Percentiles rank a stretch among this genome's conserved stretches.
These are phyloP conservation scores for Hyphantria cunea DNA, from an alignment of 1,140 invertebrate species.

Conservation along the genomic window DNA sequence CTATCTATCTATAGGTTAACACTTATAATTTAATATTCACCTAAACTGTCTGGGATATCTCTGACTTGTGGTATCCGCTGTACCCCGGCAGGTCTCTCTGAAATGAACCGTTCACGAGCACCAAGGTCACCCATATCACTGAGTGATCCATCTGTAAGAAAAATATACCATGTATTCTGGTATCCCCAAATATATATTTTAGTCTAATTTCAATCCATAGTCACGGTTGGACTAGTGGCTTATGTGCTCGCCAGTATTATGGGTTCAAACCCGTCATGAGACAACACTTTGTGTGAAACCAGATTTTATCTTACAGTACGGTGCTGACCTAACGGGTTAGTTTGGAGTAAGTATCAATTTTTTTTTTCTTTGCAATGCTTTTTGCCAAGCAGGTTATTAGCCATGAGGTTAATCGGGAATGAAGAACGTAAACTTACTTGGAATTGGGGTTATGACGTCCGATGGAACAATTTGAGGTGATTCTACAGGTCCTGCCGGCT, in stretches of 20 bases:
- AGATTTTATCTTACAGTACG: too few species aligned
- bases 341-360: too few species aligned
- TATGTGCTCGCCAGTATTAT: too few species aligned
- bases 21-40: too few species aligned
- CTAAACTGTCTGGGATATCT: slow-evolving; percentile 69
- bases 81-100: slow-evolving; percentile 49
- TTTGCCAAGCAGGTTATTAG: too few species aligned
- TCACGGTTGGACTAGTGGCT: neutral
- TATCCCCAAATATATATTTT: neutral
- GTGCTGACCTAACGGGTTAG: too few species aligned
- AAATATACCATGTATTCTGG: slow-evolving; percentile 1
- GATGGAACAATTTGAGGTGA: slow-evolving; percentile 74
- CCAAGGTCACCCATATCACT: slow-evolving; percentile 28
- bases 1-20: too few species aligned
- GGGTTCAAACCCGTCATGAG: too few species aligned
- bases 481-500: slow-evolving; percentile 64
- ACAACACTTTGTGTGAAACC: too few species aligned
- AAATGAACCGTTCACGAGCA: slow-evolving; percentile 47
- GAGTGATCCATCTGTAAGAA: slow-evolving; percentile 43
- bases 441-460: slow-evolving; percentile 46
- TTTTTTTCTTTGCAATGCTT: too few species aligned
- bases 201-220: neutral
- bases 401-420: too few species aligned
- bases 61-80: slow-evolving; percentile 57
- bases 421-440: slow-evolving; percentile 55